Evolutionary conservation across 2,113 vertebrate species (phyloP).

Genomic region (Nycticorax nycticorax): DNA sequence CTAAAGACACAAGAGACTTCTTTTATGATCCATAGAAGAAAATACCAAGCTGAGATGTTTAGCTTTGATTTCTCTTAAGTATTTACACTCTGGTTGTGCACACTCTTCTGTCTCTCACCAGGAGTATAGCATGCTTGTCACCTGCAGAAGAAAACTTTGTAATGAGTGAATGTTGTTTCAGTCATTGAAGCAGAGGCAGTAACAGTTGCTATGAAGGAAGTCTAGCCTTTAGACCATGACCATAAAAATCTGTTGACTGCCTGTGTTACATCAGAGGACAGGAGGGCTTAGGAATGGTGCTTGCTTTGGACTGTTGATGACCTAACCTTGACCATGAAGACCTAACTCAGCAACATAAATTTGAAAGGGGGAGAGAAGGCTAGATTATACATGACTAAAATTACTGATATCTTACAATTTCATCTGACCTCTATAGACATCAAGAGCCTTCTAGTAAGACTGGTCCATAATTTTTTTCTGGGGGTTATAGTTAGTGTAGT

Average conservation of each 20-base stretch:
- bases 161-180: not conserved
- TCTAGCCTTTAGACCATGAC: not conserved
- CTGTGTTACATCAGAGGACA: not conserved
- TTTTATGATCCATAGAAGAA: not conserved
- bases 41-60: not conserved
- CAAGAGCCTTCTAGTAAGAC: not conserved
- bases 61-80: not conserved
- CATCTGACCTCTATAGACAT: not conserved
- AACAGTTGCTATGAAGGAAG: not conserved
- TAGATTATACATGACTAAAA: not conserved
- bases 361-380: not conserved
- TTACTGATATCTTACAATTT: not conserved
- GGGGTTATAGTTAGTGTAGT: not conserved
- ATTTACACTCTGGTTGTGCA: not conserved
- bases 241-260: not conserved
- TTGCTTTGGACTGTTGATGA: not conserved
- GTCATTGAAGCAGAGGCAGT: not conserved
- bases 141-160: not conserved
- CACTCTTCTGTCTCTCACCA: not conserved
- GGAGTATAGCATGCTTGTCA: not conserved
- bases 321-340: not conserved
- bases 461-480: not conserved
- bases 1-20: not conserved
- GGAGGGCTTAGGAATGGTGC: not conserved
- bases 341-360: not conserved